These are phyloP conservation scores for Hartigia nigra DNA, from an alignment of 2,888 invertebrate genomes.

Conservation along the genomic window DNA sequence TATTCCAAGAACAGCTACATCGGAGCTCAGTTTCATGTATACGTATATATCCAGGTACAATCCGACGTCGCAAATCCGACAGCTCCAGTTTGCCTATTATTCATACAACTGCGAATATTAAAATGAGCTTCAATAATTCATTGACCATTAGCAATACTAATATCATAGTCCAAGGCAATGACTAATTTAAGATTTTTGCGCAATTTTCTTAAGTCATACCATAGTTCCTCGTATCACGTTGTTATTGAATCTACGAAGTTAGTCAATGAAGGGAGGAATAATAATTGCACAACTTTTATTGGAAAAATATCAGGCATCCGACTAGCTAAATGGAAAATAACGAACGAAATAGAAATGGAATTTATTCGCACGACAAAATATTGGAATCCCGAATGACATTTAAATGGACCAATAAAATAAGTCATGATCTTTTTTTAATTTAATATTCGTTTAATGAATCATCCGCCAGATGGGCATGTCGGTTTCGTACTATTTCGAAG, in stretches of 20 bases:
- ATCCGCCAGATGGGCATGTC: neutral
- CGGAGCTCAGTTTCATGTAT: neutral
- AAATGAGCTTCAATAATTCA: neutral
- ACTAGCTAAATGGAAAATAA: neutral
- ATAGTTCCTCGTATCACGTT: too few species aligned
- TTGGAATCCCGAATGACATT: neutral
- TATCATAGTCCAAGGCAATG: neutral
- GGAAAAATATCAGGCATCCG: neutral
- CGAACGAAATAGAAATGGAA: neutral
- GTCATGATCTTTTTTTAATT: neutral
- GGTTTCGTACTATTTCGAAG: neutral
- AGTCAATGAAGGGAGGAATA: neutral
- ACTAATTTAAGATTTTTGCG: neutral
- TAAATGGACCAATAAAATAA: neutral
- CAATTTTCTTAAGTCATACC: neutral
- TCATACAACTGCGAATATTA: neutral
- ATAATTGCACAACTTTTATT: neutral
- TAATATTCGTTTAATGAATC: neutral
- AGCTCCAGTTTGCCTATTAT: conserved; percentile 1
- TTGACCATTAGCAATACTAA: neutral
- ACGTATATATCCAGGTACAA: conserved; percentile 7
- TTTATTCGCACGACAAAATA: neutral
- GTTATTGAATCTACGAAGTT: neutral
- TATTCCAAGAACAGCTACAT: conserved; percentile 17
- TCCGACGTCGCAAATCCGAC: conserved; percentile 3